Conservation (phyloP, 2,888 invertebrate genomes). For the Aspidiotus rigidus region DNA sequence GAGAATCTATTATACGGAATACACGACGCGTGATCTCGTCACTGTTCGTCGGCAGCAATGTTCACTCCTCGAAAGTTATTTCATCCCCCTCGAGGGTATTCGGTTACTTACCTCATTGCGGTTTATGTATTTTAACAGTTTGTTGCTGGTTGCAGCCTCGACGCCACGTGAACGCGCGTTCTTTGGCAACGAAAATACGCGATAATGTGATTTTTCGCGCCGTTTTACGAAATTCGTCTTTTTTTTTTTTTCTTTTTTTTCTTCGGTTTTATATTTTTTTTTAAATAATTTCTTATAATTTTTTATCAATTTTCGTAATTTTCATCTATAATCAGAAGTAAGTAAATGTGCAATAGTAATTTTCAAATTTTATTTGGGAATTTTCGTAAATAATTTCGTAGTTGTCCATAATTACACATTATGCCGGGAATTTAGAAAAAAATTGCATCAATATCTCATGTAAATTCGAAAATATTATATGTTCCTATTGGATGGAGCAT, state of each 20-base stretch:
- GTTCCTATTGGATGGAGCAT: too few relatives aligned
- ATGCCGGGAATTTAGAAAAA: too few relatives aligned
- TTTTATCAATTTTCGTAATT: too few relatives aligned
- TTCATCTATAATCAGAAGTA: too few relatives aligned
- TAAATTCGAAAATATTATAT: too few relatives aligned
- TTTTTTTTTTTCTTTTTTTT: background rate
- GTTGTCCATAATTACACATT: too few relatives aligned
- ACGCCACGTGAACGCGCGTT: slow-evolving; percentile 15
- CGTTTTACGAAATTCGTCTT: background rate
- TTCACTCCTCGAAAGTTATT: slow-evolving; percentile 22
- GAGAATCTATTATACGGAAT: slow-evolving; percentile 1
- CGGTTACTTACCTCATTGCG: slow-evolving; percentile 33
- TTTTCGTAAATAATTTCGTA: too few relatives aligned
- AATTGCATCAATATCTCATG: too few relatives aligned
- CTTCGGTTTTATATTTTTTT: background rate
- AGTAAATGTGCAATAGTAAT: too few relatives aligned
- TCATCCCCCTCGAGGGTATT: slow-evolving; percentile 23
- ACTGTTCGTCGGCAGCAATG: slow-evolving; percentile 14
- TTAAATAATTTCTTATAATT: too few relatives aligned
- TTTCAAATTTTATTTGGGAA: too few relatives aligned
- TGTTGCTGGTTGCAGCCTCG: slow-evolving; percentile 21
- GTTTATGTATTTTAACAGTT: slow-evolving; percentile 32
- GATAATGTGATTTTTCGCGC: slow-evolving; percentile 20
- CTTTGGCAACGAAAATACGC: background rate
- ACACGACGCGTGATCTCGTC: slow-evolving; percentile 5